A percentile compares a stretch with the other conserved stretches of the same genome.
These are phyloP conservation scores for Argyra leucocephala DNA, from an alignment of 2,888 invertebrate genomes.

Conservation along the genomic window DNA sequence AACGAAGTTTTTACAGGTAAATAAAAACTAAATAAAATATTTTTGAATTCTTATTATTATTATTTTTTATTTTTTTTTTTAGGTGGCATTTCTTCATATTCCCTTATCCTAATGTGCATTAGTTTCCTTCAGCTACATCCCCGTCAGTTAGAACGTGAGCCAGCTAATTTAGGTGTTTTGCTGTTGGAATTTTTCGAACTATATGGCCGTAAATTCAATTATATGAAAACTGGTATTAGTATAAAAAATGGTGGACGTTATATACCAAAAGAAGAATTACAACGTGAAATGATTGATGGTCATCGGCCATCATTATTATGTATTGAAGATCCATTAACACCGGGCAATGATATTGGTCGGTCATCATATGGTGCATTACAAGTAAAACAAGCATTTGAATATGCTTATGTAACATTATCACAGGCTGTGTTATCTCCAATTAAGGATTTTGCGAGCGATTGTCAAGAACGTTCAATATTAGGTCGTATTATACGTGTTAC, in stretches of 20 bases:
- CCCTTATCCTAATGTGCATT: constrained; percentile 95
- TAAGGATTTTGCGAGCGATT: constrained; percentile 49
- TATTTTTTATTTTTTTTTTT: constrained; percentile 6
- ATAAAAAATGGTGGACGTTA: constrained; percentile 89
- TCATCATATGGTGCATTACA: constrained; percentile 72
- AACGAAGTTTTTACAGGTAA: constrained; percentile 94
- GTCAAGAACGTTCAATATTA: constrained; percentile 56
- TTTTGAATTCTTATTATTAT: background rate
- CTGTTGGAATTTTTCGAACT: constrained; percentile 95
- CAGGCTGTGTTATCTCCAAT: constrained; percentile 56
- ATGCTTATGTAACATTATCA: constrained; percentile 79
- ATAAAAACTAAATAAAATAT: constrained; percentile 2
- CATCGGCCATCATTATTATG: constrained; percentile 88
- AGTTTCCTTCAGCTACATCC: constrained; percentile 93
- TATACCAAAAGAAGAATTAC: constrained; percentile 87
- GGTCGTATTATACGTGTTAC: constrained; percentile 88
- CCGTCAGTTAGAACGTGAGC: constrained; percentile 61
- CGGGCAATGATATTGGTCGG: constrained; percentile 94
- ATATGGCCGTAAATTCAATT: constrained; percentile 93
- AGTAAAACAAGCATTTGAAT: constrained; percentile 90
- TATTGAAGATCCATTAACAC: constrained; percentile 94
- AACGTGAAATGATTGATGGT: constrained; percentile 87
- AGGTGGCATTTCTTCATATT: constrained; percentile 96
- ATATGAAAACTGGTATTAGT: constrained; percentile 85
- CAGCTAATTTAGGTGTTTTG: constrained; percentile 80